phyloP scores from a whole-genome alignment of 2,888 invertebrate genomes.

The Andricus quercusramuli region DNA sequence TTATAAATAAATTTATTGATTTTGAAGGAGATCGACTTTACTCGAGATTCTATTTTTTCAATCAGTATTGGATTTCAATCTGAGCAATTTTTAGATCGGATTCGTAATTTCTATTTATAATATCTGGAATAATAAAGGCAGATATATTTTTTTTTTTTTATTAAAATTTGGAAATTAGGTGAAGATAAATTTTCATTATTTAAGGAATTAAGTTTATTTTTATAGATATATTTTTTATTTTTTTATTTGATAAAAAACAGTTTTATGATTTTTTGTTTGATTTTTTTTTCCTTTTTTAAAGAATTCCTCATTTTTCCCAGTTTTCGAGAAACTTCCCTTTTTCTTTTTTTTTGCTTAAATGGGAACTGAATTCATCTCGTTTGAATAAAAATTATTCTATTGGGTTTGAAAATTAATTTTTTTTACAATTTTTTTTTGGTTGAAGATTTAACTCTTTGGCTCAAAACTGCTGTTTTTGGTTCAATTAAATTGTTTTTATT shows the following conservation, averaged over 20 bases:
- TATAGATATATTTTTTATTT: not conserved
- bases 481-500: no score
- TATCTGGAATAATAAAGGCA: not conserved
- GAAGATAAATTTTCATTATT: not conserved
- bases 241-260: not conserved
- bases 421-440: no score
- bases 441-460: no score
- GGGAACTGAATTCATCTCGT: no score
- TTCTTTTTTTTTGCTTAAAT: no score
- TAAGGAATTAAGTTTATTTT: not conserved
- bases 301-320: no score
- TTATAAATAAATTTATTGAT: not conserved
- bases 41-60: not conserved
- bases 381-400: no score
- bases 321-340: rapidly evolving
- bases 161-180: not conserved
- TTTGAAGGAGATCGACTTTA: not conserved
- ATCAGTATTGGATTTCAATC: slow-evolving; percentile 16
- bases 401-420: no score
- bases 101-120: slow-evolving; percentile 14
- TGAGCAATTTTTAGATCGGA: not conserved
- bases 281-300: no score
- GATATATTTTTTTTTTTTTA: not conserved
- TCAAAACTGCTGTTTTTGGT: no score
- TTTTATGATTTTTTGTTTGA: no score